Evolutionary conservation across 2,888 invertebrate genomes (phyloP).

Genomic region (Caenorhabditis sp.): DNA sequence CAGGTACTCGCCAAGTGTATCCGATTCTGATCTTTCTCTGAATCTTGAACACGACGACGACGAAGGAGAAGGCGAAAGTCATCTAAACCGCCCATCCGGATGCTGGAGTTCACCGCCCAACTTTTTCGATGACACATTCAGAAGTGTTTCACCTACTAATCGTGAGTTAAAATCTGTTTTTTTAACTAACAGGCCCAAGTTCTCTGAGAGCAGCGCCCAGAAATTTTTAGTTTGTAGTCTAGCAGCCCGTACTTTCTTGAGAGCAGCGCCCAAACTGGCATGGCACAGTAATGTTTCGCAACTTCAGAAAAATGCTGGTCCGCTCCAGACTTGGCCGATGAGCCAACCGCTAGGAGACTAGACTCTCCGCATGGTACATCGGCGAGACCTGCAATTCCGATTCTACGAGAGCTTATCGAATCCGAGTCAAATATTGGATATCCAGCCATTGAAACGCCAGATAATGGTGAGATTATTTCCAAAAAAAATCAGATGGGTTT

Average conservation of each 20-base stretch:
- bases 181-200: not conserved
- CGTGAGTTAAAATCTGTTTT: conserved; percentile 31
- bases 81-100: conserved; percentile 13
- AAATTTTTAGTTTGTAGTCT: too few species aligned
- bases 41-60: conserved; percentile 19
- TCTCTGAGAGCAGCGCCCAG: not conserved
- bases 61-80: not conserved
- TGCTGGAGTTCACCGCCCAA: conserved; percentile 66
- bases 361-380: too few species aligned
- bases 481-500: not conserved
- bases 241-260: too few species aligned
- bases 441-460: conserved; percentile 63
- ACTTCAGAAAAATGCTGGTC: conserved; percentile 55
- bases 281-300: too few species aligned
- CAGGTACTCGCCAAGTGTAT: conserved; percentile 52
- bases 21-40: conserved; percentile 35
- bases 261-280: too few species aligned
- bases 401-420: conserved; percentile 39
- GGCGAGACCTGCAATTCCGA: conserved; percentile 22
- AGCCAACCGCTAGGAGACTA: too few species aligned
- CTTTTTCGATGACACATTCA: conserved; percentile 48
- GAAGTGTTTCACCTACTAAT: conserved; percentile 25
- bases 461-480: conserved; percentile 36
- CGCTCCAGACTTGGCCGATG: conserved; percentile 47
- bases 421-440: conserved; percentile 45